Conservation (phyloP, 2,113 vertebrate genomes). For the Hyperopisus bebe region DNA sequence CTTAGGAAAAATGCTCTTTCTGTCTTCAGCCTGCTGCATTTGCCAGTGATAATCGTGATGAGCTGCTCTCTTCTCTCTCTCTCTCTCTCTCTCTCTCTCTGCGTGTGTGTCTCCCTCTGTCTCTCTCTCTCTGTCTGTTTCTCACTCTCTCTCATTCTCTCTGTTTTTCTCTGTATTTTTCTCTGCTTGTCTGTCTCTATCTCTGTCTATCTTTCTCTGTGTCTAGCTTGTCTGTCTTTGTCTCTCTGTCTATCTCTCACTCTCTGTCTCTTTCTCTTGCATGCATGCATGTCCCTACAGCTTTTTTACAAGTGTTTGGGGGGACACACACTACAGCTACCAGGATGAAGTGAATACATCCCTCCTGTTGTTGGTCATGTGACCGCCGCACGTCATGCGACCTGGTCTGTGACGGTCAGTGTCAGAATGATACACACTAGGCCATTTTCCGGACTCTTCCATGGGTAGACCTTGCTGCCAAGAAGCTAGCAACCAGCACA, state of each 20-base stretch:
- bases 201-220: background rate
- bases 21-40: background rate
- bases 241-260: background rate
- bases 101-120: background rate
- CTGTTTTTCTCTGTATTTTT: background rate
- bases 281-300: background rate
- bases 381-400: background rate
- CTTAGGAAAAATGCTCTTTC: background rate
- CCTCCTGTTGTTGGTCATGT: background rate
- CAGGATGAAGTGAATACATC: background rate
- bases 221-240: background rate
- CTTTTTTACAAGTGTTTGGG: background rate
- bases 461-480: background rate
- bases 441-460: background rate
- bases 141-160: background rate
- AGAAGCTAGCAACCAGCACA: background rate
- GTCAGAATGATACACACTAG: background rate
- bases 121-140: too few species aligned
- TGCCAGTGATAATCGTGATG: background rate
- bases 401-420: background rate
- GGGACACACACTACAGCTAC: background rate
- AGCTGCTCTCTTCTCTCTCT: background rate
- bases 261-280: background rate
- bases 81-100: background rate
- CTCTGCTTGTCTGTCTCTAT: background rate